A percentile compares a stretch with the other conserved stretches of the same genome.
phyloP scores from a whole-genome alignment of 2,113 vertebrate genomes.

The Prunella himalayana region DNA sequence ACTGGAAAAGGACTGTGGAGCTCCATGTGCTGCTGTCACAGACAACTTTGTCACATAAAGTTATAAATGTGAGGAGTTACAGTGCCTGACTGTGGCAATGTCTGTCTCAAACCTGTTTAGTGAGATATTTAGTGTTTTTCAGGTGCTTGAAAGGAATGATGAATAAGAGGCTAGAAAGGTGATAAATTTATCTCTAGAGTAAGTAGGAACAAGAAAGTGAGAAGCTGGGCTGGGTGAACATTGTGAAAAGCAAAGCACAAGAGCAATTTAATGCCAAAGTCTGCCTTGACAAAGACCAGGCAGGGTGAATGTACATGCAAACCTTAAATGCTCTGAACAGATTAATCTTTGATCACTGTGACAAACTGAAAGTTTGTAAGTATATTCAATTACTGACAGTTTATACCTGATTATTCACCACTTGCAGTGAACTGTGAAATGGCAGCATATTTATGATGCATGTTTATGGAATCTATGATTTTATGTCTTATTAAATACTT shows the following conservation, averaged over 20 bases:
- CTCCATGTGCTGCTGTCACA: accelerated
- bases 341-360: neutral
- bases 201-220: neutral
- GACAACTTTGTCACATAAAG: neutral
- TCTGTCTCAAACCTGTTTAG: neutral
- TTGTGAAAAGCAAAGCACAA: neutral
- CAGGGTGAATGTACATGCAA: neutral
- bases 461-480: neutral
- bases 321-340: neutral
- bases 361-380: neutral
- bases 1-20: neutral
- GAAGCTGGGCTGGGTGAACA: neutral
- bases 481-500: neutral
- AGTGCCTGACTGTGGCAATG: neutral
- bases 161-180: neutral
- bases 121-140: neutral
- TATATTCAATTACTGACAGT: neutral
- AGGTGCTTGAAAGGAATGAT: neutral
- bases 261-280: neutral
- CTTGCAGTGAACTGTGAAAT: neutral
- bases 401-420: neutral
- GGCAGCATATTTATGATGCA: neutral
- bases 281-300: neutral
- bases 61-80: neutral
- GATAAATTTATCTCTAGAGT: neutral